A percentile compares a stretch with the other conserved stretches of the same genome.
Evolutionary conservation across 2,113 vertebrate species (phyloP).

Genomic region (Hippocampus abdominalis): DNA sequence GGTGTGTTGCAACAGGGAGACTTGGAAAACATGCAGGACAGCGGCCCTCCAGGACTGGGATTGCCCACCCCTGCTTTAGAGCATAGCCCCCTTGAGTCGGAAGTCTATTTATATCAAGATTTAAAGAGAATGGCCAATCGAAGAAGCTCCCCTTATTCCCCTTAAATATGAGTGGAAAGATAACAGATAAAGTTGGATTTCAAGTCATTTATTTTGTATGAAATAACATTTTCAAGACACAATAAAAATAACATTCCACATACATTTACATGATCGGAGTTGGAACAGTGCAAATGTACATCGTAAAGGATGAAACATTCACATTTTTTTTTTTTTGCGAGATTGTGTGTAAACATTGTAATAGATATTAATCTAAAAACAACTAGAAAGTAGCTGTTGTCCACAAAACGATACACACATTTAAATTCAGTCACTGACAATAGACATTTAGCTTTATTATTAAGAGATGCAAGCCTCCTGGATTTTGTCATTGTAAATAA

Average conservation of each 20-base stretch:
- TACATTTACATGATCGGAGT: constrained; percentile 29
- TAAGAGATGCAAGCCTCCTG: not conserved
- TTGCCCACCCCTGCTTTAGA: too few relatives aligned
- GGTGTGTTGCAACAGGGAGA: too few relatives aligned
- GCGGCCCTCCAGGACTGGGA: too few relatives aligned
- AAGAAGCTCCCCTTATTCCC: too few relatives aligned
- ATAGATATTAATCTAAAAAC: not conserved
- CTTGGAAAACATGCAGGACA: too few relatives aligned
- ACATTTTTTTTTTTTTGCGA: constrained; percentile 25
- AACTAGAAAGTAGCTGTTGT: not conserved
- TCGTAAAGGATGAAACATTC: constrained; percentile 6
- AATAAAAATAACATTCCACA: constrained; percentile 15
- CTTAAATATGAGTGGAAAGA: not conserved
- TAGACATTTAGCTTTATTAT: not conserved
- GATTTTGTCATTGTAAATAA: not conserved
- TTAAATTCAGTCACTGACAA: not conserved
- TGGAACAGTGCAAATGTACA: constrained; percentile 25
- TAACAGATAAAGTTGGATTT: not conserved
- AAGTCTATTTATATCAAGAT: too few relatives aligned
- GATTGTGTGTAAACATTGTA: not conserved
- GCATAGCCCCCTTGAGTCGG: too few relatives aligned
- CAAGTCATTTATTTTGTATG: constrained; percentile 29
- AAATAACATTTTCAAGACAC: not conserved
- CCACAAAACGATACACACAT: not conserved
- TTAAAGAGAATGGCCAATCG: too few relatives aligned